Evolutionary conservation across 2,888 invertebrate genomes (phyloP), one percentile per base, ranked within the genome.

Genomic region (Osmoderma eremita): DNA sequence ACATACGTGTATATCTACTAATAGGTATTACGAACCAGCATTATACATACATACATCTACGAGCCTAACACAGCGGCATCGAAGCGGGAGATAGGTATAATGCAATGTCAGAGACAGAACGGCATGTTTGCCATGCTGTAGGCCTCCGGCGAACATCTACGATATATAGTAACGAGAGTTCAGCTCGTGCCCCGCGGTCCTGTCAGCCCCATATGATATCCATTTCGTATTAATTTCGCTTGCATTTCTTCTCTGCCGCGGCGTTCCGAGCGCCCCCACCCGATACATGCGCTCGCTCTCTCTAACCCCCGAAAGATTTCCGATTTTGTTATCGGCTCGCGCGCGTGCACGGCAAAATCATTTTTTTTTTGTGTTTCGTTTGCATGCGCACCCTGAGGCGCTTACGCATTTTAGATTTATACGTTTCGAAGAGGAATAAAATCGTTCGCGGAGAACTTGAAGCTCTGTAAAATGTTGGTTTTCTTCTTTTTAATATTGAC

Each of bases 131-230:
- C 64, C 24, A 30, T 77, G 76, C 75, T 76, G 76, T 77, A 75
- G 70, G 76, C 79, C 73, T 65, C 67, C 63, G 78, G 78, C 77
- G 75, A 75, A 77, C 79, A 78, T 76, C 74, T 75, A 75, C 75
- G 73, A 69, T 70, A 63, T 63, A 72, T 76, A 76, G 75, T 77
- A 77, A 77, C 75, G 71, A 75, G 74, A 75, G 70, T 69, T 50
- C 72, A 74, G 74, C 73, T 71, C 72, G 69, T 63, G 72, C 77
- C 79, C 75, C 58, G 54, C 64, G 74, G 78, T 73, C 63, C 72
- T 76, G 78, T 75, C 79, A 76, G 75, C 72, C 75, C 76, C 78
- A 79, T 74, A 76, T 78, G 78, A 74, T 74, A 73, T 74, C 75
- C 64, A 71, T 71, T 62, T 67, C 69, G 36, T 56, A 61, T 70